A percentile compares a stretch with the other conserved stretches of the same genome.
These are phyloP conservation scores for Phylloscopus collybita DNA, from an alignment of 2,797 vertebrate genomes.

Conservation along the genomic window DNA sequence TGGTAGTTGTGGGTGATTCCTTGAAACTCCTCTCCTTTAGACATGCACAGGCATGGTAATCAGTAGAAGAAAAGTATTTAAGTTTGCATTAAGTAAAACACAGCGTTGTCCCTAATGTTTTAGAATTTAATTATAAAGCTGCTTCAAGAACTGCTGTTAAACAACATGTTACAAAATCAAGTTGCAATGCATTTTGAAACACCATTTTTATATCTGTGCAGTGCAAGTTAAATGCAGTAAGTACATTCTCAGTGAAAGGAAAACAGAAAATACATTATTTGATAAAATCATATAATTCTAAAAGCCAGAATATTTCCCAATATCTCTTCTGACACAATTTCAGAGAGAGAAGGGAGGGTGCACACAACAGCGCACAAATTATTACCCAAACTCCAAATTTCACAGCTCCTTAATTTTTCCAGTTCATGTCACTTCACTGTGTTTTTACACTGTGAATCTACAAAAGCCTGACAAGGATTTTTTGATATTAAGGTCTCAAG, in stretches of 20 bases:
- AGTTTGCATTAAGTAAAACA: background rate
- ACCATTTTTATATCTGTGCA: background rate
- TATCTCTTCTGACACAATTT: background rate
- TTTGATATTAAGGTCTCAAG: background rate
- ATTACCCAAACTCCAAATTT: background rate
- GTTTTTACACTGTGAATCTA: background rate
- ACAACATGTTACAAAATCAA: background rate
- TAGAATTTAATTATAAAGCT: background rate
- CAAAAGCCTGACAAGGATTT: background rate
- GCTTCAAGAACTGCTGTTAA: background rate
- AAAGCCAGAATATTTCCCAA: background rate
- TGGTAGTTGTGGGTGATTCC: background rate
- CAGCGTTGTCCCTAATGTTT: background rate
- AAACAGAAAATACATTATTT: background rate
- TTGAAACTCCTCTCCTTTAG: background rate
- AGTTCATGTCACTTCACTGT: background rate
- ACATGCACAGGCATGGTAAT: background rate
- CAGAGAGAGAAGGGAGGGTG: background rate
- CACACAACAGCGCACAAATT: background rate
- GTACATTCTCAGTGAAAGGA: background rate
- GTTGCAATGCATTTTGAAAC: background rate
- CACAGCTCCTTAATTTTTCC: background rate
- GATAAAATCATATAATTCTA: background rate
- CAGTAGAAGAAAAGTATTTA: background rate
- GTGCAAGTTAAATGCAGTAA: background rate